Conservation (phyloP, 2,888 invertebrate genomes). For the Hemithea aestivaria region DNA sequence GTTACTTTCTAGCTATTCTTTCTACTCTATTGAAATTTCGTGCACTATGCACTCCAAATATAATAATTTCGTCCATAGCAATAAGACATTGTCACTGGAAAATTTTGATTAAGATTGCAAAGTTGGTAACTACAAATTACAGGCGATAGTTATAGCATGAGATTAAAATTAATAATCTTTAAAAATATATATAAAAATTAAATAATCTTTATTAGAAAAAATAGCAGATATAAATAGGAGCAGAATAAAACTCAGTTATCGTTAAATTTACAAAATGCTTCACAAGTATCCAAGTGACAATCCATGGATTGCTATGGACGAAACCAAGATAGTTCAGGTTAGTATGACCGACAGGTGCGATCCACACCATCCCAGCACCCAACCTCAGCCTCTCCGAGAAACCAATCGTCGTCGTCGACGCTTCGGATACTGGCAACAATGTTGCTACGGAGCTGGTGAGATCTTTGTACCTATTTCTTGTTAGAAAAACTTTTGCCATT, state of each 20-base stretch:
- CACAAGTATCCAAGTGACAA: constrained; percentile 24
- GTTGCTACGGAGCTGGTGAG: constrained; percentile 46
- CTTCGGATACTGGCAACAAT: constrained; percentile 30
- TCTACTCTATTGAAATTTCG: constrained; percentile 24
- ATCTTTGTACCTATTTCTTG: neutral
- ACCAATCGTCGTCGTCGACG: constrained; percentile 73
- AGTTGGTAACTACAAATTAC: too few species aligned
- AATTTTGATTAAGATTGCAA: neutral
- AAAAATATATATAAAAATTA: too few species aligned
- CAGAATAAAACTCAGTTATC: constrained; percentile 23
- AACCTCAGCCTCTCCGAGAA: constrained; percentile 85
- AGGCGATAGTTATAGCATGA: too few species aligned
- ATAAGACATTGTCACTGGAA: constrained; percentile 22
- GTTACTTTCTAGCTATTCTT: too few species aligned
- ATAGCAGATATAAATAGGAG: too few species aligned
- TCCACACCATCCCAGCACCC: constrained; percentile 92
- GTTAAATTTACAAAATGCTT: neutral
- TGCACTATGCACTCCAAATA: constrained; percentile 32
- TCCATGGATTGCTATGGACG: constrained; percentile 43
- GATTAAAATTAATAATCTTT: too few species aligned
- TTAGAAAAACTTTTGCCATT: neutral
- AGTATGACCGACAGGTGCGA: constrained; percentile 81
- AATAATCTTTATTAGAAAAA: too few species aligned
- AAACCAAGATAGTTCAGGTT: constrained; percentile 48
- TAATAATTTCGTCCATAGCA: constrained; percentile 28